Conservation (phyloP, 2,888 invertebrate genomes). For the Lapara coniferarum region DNA sequence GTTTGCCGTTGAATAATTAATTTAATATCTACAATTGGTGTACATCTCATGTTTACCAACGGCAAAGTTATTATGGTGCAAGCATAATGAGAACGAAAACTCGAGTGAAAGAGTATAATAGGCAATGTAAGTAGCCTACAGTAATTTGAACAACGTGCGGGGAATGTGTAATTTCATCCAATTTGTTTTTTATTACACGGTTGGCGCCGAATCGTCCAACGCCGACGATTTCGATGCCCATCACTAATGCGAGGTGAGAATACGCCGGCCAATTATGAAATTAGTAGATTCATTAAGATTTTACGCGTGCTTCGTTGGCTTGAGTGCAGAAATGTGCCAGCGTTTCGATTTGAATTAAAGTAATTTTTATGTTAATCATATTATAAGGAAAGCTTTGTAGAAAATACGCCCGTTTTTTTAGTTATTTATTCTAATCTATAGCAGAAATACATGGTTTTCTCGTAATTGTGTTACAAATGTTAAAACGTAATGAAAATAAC, state of each 20-base stretch:
- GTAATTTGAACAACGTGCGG: constrained; percentile 58
- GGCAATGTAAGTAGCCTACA: constrained; percentile 32
- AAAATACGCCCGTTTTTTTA: too few relatives aligned
- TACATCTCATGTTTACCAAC: not conserved
- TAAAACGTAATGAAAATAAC: too few relatives aligned
- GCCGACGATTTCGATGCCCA: not conserved
- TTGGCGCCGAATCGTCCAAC: constrained; percentile 25
- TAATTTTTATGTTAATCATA: not conserved
- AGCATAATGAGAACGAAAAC: constrained; percentile 39
- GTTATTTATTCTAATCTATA: too few relatives aligned
- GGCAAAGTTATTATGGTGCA: constrained; percentile 39
- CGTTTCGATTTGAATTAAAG: not conserved
- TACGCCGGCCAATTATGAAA: constrained; percentile 10
- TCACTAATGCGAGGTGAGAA: constrained; percentile 8
- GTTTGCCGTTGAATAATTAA: not conserved
- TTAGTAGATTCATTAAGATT: constrained; percentile 8
- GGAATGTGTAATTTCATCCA: constrained; percentile 73
- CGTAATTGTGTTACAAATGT: too few relatives aligned
- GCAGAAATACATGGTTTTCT: too few relatives aligned
- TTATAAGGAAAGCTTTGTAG: not conserved
- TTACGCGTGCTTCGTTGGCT: not conserved
- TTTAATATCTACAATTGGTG: too few relatives aligned
- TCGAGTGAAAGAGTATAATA: constrained; percentile 60
- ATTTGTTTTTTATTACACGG: constrained; percentile 54
- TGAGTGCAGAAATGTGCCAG: not conserved